Conservation (phyloP, 2,797 vertebrate species). For the Pangasius sanitwongsei region DNA sequence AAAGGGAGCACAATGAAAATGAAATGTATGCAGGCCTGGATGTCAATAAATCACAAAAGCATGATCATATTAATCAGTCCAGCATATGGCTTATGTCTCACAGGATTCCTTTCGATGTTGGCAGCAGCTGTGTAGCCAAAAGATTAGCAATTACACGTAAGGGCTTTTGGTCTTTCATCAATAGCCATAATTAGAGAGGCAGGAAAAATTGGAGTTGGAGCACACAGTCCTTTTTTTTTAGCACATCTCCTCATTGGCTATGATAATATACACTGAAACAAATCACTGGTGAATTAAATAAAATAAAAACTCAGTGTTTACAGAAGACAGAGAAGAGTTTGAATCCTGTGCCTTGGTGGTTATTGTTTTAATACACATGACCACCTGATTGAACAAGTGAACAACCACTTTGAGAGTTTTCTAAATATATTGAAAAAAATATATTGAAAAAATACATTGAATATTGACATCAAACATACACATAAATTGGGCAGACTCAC, state of each 20-base stretch:
- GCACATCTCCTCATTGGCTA: background rate
- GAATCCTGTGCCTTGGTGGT: background rate
- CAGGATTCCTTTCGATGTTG: background rate
- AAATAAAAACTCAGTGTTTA: background rate
- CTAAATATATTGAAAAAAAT: too few relatives aligned
- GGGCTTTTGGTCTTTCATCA: slow-evolving; percentile 7
- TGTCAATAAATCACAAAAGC: background rate
- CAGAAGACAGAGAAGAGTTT: background rate
- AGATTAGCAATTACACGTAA: slow-evolving; percentile 20
- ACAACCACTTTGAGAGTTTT: too few relatives aligned
- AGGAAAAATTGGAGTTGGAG: background rate
- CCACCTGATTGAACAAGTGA: too few relatives aligned
- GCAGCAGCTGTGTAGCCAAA: slow-evolving; percentile 16
- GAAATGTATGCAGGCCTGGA: background rate
- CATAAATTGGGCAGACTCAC: too few relatives aligned
- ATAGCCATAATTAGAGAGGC: slow-evolving; percentile 9
- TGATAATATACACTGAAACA: background rate
- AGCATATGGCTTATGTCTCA: background rate
- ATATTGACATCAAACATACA: too few relatives aligned
- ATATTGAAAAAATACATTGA: too few relatives aligned
- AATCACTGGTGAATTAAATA: background rate
- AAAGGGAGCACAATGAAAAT: background rate
- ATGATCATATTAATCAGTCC: background rate
- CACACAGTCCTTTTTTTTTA: background rate
- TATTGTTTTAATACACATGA: background rate